Conservation (phyloP, 2,113 vertebrate genomes). For the Callocephalon fimbriatum region DNA sequence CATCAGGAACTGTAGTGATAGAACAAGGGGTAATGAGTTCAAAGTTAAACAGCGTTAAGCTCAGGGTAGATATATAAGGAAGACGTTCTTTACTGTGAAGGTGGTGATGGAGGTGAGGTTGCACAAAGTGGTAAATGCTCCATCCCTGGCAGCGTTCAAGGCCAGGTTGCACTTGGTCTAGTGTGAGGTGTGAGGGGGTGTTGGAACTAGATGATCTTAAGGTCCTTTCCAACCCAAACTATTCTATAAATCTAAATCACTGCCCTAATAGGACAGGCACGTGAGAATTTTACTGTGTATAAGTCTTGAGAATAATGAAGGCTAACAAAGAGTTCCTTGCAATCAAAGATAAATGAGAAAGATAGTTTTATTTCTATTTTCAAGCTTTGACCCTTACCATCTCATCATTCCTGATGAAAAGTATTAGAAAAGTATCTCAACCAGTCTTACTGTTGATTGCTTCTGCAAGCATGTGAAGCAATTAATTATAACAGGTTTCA, state of each 20-base stretch:
- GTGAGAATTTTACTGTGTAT: not conserved
- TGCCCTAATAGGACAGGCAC: not conserved
- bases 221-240: not conserved
- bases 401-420: not conserved
- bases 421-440: not conserved
- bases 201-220: not conserved
- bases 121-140: not conserved
- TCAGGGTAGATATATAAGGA: not conserved
- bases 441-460: not conserved
- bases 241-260: not conserved
- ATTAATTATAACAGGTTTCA: not conserved
- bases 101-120: not conserved
- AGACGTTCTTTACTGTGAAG: not conserved
- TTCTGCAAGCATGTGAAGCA: not conserved
- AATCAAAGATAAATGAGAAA: not conserved
- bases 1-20: too few species aligned
- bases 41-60: not conserved
- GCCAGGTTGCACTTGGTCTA: not conserved
- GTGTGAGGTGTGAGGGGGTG: not conserved
- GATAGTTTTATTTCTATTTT: not conserved
- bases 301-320: not conserved
- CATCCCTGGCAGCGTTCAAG: not conserved
- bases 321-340: not conserved
- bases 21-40: not conserved
- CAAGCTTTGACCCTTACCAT: not conserved